Percentiles rank a stretch among this genome's conserved stretches.
These are phyloP conservation scores for Protonibea diacanthus DNA, from an alignment of 2,797 vertebrate genomes.

Conservation along the genomic window DNA sequence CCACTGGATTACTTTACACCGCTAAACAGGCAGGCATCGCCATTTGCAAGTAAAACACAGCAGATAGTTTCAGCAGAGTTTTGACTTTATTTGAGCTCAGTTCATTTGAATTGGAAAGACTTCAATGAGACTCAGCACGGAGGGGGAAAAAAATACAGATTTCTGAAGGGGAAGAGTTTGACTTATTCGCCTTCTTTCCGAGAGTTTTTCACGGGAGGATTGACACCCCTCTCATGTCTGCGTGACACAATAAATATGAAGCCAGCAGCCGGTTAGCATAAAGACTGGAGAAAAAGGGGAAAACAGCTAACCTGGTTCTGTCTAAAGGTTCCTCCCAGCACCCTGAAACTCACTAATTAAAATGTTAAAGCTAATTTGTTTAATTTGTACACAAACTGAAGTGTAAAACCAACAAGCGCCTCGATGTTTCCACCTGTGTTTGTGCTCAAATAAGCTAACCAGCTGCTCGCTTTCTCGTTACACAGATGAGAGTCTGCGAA, in stretches of 20 bases:
- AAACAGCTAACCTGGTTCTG: not conserved
- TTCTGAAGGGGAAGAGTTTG: not conserved
- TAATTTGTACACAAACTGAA: not conserved
- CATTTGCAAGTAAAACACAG: slow-evolving; percentile 1
- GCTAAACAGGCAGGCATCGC: slow-evolving; percentile 8
- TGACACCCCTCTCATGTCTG: not conserved
- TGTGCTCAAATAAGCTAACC: not conserved
- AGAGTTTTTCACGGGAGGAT: not conserved
- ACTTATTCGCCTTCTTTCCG: not conserved
- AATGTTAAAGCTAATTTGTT: not conserved
- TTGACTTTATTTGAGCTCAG: not conserved
- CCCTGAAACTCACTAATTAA: not conserved
- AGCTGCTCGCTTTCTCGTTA: not conserved
- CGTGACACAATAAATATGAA: not conserved
- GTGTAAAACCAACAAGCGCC: not conserved
- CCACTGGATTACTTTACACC: slow-evolving; percentile 3
- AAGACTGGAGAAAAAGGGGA: not conserved
- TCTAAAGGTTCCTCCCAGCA: not conserved
- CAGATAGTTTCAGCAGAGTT: slow-evolving; percentile 9
- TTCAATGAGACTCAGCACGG: not conserved
- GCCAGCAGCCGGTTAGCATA: not conserved
- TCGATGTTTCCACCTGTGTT: not conserved
- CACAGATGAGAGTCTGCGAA: no score
- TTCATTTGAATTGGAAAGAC: not conserved
- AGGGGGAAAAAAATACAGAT: not conserved